phyloP scores from a whole-genome alignment of 2,113 vertebrate species.

The Meriones unguiculatus region DNA sequence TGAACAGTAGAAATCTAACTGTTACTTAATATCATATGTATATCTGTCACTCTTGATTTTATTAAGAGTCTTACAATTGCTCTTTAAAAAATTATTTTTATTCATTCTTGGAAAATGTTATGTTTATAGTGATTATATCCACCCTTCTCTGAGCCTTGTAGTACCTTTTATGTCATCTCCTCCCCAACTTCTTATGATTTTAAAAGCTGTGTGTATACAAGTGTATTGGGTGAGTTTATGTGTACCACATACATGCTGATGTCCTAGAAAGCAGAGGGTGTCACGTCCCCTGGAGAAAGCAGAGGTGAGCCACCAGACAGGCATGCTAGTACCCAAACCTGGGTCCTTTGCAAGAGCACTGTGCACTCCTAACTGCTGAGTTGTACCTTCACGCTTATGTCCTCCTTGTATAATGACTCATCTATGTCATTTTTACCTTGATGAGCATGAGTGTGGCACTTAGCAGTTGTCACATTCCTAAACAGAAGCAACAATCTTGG shows the following conservation, averaged over 20 bases:
- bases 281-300: not conserved
- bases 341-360: not conserved
- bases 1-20: not conserved
- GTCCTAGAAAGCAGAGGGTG: not conserved
- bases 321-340: not conserved
- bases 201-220: not conserved
- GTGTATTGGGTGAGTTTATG: not conserved
- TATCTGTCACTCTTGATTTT: not conserved
- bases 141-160: not conserved
- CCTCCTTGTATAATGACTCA: not conserved
- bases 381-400: not conserved
- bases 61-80: not conserved
- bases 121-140: not conserved
- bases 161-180: not conserved
- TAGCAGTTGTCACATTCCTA: not conserved
- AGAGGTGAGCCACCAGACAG: not conserved
- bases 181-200: not conserved
- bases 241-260: not conserved
- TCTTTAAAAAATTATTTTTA: not conserved
- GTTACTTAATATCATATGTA: not conserved
- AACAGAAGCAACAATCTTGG: not conserved
- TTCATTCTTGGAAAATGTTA: not conserved
- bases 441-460: not conserved
- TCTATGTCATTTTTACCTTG: not conserved
- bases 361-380: not conserved